Evolutionary conservation across 2,888 invertebrate species (phyloP), one percentile per base, ranked within the genome.

Genomic region (Parelbella ahira): DNA sequence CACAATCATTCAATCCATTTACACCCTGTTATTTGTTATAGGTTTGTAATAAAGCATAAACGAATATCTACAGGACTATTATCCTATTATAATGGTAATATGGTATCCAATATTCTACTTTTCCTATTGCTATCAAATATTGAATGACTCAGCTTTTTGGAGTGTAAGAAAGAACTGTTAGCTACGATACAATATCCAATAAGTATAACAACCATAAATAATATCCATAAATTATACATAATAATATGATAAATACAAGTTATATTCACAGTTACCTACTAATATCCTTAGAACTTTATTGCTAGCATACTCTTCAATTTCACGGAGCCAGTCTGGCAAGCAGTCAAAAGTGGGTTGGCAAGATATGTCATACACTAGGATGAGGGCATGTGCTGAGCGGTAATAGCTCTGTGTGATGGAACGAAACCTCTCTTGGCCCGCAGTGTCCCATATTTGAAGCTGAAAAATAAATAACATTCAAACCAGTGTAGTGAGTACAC

Each of bases 391-490:
- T 0, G 98, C 99, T 48, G 97, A 97, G 59, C 98, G 90, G 75
- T 98, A 98, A 83, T 98, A 98, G 75, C 97, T 97, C 77, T 99
- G 98, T 1, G 98, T 99, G 56, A 99, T 99, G 2, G 98, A 97
- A 42, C 99, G 91, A 79, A 99, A 99, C 55, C 95, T 88, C 76
- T 98, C 98, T 78, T 98, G 98, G 0, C 98, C 98, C 1, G 98
- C 98, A 5, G 98, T 98, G 70, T 98, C 98, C 98, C 99, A 99
- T 71, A 99, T 98, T 92, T 99, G 98, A 45, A 99, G 89, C 97
- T 97, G 61, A n/a, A 65, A 74, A 4, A 13, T 1, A 23, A 19
- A 30, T 9, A 9, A 15, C n/a, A n/a, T n/a, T n/a, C n/a, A n/a
- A n/a, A n/a, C n/a, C n/a, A n/a, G n/a, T n/a, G n/a, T n/a, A n/a